Percentiles rank a stretch among this genome's conserved stretches.
phyloP scores from a whole-genome alignment of 2,888 invertebrate genomes.

The Cylindroiulus punctatus region DNA sequence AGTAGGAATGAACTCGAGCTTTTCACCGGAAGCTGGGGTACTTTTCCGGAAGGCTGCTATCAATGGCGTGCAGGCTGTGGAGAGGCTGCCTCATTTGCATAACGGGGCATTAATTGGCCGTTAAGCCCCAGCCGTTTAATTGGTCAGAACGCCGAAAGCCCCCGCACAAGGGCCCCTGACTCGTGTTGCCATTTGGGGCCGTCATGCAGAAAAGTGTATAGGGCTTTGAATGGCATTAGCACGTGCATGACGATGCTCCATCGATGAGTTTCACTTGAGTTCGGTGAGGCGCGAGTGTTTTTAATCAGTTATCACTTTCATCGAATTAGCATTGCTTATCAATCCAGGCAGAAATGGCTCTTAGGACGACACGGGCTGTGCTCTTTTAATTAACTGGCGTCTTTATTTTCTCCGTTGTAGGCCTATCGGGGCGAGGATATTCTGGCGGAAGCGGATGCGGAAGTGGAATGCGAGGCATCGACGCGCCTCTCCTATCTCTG shows the following conservation, averaged over 20 bases:
- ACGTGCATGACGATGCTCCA: background rate
- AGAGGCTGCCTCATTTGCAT: background rate
- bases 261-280: background rate
- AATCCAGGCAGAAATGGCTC: background rate
- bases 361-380: background rate
- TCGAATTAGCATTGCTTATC: background rate
- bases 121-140: background rate
- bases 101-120: background rate
- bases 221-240: background rate
- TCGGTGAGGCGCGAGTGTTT: background rate
- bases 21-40: too few species aligned
- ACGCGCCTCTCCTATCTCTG: background rate
- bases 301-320: constrained; percentile 3
- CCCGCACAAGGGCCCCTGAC: background rate
- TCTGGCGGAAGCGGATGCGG: background rate
- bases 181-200: background rate
- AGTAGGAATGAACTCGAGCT: too few species aligned
- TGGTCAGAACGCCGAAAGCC: background rate
- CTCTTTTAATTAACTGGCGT: background rate
- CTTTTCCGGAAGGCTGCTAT: background rate
- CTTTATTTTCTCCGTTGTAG: background rate
- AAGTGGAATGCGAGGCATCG: background rate
- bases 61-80: background rate
- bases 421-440: background rate
- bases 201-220: background rate